Conservation (phyloP, 1,140 invertebrate species). For the Zelostemma sp. region DNA sequence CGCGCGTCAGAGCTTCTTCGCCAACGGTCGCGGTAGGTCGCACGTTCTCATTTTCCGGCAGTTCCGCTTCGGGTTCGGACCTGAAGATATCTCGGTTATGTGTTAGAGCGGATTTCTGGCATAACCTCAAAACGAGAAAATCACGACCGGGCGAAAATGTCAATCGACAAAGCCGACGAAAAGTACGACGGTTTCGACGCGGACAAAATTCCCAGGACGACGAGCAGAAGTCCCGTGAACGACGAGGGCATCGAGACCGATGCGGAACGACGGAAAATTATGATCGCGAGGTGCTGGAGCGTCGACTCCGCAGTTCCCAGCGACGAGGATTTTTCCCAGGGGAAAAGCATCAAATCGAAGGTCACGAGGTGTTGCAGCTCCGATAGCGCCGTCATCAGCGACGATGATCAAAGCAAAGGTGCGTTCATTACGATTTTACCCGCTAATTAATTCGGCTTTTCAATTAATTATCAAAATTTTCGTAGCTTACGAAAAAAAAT, state of each 20-base stretch:
- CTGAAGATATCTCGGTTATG: too few species aligned
- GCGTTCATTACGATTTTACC: constrained; percentile 15
- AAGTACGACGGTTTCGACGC: constrained; percentile 57
- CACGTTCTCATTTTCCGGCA: too few species aligned
- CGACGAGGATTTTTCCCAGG: constrained; percentile 52
- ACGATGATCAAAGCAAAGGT: constrained; percentile 68
- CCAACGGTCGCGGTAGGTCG: too few species aligned
- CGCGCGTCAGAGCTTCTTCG: constrained; percentile 4
- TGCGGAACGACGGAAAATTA: constrained; percentile 40
- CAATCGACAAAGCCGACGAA: constrained; percentile 46
- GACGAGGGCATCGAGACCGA: constrained; percentile 65
- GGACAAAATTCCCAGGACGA: constrained; percentile 41
- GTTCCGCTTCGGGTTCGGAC: too few species aligned
- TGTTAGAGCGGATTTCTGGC: too few species aligned
- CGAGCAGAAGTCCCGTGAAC: constrained; percentile 57
- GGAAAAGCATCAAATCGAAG: constrained; percentile 50
- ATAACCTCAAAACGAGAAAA: constrained; percentile 7
- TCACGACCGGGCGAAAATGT: constrained; percentile 11
- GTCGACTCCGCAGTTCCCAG: constrained; percentile 55
- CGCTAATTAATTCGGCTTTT: too few species aligned
- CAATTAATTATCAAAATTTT: constrained; percentile 12
- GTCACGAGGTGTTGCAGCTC: constrained; percentile 70
- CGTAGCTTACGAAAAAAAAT: not conserved
- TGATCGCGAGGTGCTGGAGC: constrained; percentile 57
- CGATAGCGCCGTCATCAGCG: constrained; percentile 72